Evolutionary conservation across 2,797 vertebrate species (phyloP).

Genomic region (Gobio occitaniae): DNA sequence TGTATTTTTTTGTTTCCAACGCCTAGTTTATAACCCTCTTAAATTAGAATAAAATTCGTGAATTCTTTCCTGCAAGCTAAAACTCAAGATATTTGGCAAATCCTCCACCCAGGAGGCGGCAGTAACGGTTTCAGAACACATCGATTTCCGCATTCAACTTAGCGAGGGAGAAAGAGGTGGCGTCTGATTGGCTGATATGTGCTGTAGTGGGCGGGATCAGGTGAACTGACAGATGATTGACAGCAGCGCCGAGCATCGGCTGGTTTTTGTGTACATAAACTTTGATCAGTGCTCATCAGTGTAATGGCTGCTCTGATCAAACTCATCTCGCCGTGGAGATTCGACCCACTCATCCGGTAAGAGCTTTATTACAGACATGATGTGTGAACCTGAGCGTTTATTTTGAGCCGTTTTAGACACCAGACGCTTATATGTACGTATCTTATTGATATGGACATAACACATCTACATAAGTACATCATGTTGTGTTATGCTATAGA

Average conservation of each 20-base stretch:
- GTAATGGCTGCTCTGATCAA: slow-evolving; percentile 67
- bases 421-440: neutral
- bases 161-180: neutral
- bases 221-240: neutral
- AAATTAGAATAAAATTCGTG: neutral
- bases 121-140: neutral
- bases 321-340: slow-evolving; percentile 55
- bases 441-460: neutral
- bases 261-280: neutral
- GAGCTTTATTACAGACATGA: neutral
- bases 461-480: neutral
- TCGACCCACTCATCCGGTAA: slow-evolving; percentile 62
- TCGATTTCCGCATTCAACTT: neutral
- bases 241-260: neutral
- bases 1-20: neutral
- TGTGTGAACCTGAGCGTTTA: neutral
- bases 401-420: neutral
- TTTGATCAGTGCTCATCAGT: neutral
- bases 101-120: slow-evolving; percentile 24
- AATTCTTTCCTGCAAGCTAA: neutral
- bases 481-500: neutral
- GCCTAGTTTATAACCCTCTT: neutral
- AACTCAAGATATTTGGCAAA: neutral
- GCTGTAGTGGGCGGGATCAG: neutral
- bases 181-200: slow-evolving; percentile 8